Conservation (phyloP, 1,140 invertebrate species). For the Trichonephila clavipes region DNA sequence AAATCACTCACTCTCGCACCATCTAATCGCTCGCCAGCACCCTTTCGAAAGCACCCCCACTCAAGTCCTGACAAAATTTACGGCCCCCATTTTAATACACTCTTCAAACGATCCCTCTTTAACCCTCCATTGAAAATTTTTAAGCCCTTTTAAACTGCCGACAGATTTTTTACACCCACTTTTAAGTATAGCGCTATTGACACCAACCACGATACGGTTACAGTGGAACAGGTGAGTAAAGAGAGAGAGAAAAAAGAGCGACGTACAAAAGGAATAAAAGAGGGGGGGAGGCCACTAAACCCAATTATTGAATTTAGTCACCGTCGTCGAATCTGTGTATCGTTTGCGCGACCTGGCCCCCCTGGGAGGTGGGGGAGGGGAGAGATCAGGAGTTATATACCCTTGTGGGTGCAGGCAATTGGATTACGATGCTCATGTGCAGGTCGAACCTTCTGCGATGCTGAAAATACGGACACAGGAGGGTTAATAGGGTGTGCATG, state of each 20-base stretch:
- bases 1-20: not conserved
- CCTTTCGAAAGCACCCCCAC: not conserved
- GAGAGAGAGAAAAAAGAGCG: not conserved
- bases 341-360: slow-evolving; percentile 54
- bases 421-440: slow-evolving; percentile 63
- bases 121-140: slow-evolving; percentile 25
- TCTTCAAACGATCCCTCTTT: slow-evolving; percentile 13
- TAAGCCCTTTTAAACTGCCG: slow-evolving; percentile 48
- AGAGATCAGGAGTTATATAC: slow-evolving; percentile 54
- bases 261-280: not conserved
- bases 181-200: slow-evolving; percentile 37
- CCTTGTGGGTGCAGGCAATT: slow-evolving; percentile 33
- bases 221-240: not conserved
- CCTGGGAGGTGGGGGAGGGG: not conserved
- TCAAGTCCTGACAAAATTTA: not conserved
- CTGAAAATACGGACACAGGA: not conserved
- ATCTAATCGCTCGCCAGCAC: not conserved
- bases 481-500: not conserved
- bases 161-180: slow-evolving; percentile 55
- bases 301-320: slow-evolving; percentile 73
- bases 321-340: slow-evolving; percentile 70
- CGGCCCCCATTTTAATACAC: not conserved
- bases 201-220: not conserved
- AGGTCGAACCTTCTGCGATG: not conserved
- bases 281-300: slow-evolving; percentile 17